Percentiles rank a stretch among this genome's conserved stretches.
These are phyloP conservation scores for Irena cyanogastra DNA, from an alignment of 2,113 vertebrate species.

Conservation along the genomic window DNA sequence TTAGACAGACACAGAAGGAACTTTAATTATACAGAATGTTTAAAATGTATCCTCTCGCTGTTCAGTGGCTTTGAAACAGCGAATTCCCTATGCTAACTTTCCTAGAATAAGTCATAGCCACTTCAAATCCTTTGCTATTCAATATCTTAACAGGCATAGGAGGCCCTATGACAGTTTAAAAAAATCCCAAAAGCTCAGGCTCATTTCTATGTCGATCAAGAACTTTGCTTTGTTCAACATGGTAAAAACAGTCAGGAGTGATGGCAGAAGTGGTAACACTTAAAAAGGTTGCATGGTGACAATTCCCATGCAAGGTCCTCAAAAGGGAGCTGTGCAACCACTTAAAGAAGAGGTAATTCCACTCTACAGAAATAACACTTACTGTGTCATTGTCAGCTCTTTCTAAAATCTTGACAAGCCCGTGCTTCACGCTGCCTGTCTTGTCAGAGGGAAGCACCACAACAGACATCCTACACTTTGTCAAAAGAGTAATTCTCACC, in stretches of 20 bases:
- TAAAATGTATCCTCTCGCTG: not conserved
- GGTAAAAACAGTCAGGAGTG: not conserved
- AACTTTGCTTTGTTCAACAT: not conserved
- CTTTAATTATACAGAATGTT: not conserved
- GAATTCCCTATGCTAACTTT: not conserved
- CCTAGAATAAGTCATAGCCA: not conserved
- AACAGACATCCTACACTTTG: slow-evolving; percentile 60
- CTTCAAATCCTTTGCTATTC: not conserved
- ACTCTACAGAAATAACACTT: not conserved
- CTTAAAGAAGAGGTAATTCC: slow-evolving; percentile 30
- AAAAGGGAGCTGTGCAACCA: not conserved
- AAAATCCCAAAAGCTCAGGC: not conserved
- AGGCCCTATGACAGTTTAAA: not conserved
- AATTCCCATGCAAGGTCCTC: not conserved
- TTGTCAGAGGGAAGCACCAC: slow-evolving; percentile 50
- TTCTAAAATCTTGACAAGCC: slow-evolving; percentile 57
- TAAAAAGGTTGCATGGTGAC: not conserved
- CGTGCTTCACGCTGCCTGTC: slow-evolving; percentile 2
- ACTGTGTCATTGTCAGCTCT: slow-evolving; percentile 50
- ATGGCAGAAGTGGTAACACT: not conserved
- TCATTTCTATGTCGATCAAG: not conserved
- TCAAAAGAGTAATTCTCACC: slow-evolving; percentile 62
- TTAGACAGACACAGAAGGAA: not conserved
- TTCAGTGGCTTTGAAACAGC: not conserved
- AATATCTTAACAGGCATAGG: not conserved